Evolutionary conservation across 1,140 invertebrate species (phyloP), one percentile per base, ranked within the genome.

Genomic region (Lasaia peninsularis): DNA sequence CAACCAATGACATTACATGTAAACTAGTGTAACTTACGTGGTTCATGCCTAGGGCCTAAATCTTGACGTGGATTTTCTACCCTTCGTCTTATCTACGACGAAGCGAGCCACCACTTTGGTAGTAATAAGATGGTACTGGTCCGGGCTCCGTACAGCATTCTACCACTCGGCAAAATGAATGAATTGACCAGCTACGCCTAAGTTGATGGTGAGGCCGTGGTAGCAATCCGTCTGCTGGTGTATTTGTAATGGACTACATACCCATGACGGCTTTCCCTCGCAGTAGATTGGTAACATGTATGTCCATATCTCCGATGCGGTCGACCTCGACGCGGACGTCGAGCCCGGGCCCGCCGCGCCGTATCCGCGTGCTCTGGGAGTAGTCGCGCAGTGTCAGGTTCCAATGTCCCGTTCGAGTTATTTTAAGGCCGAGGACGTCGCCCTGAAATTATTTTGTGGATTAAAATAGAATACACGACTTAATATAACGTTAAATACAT

Each of bases 311-410:
- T 1, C 93, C 91, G 35, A 95, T 95, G 57, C 89, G 92, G 71
- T 95, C 91, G 1, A 95, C 92, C 49, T 94, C 92, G 0, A 96
- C 92, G 18, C 91, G 89, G 0, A 94, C 94, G 18, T 85, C 62
- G 11, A 80, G 68, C n/a, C 71, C 78, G 2, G 77, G 59, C 2
- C 91, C 91, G 56, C 76, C 79, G 58, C 91, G 92, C 0, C 91
- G 92, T 16, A 95, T 90, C 0, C 92, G 94, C 10, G 94, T 95
- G 0, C 94, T 96, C 88, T 96, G 95, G 32, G 89, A 82, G 69
- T 92, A 94, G 89, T 95, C 93, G 81, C 94, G 94, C 20, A 96
- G 81, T 10, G 92, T 92, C 14, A 96, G 70, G 68, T 95, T 95
- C 91, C 95, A 96, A 50, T 86, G 90, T 3, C 95, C 95, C 40